Evolutionary conservation across 1,140 invertebrate genomes (phyloP).

Genomic region (Zaprionus tsacasi): DNA sequence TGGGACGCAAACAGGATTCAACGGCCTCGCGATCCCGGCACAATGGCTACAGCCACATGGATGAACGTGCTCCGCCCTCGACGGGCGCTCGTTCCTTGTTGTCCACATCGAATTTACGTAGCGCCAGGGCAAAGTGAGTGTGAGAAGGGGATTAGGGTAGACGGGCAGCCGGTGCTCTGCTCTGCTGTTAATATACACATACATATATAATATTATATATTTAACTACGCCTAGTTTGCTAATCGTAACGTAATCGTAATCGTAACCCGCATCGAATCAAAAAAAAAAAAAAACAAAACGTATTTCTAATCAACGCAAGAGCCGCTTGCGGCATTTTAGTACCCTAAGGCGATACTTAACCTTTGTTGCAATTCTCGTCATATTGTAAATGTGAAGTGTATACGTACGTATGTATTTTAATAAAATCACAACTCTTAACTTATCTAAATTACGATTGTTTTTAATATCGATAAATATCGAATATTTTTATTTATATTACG

Average conservation of each 20-base stretch:
- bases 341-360: constrained; percentile 50
- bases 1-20: constrained; percentile 55
- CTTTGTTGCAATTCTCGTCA: constrained; percentile 82
- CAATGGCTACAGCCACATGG: constrained; percentile 65
- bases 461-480: no score
- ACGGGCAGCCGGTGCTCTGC: constrained; percentile 36
- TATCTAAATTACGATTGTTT: constrained; percentile 11
- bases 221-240: constrained; percentile 60
- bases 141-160: neutral
- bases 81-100: constrained; percentile 52
- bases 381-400: constrained; percentile 79
- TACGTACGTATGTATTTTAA: constrained; percentile 71
- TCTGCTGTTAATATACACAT: constrained; percentile 45
- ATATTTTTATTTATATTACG: constrained; percentile 34
- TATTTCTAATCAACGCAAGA: constrained; percentile 67
- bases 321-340: constrained; percentile 5
- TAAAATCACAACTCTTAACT: constrained; percentile 75
- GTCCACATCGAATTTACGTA: constrained; percentile 78
- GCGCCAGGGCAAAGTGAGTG: constrained; percentile 64
- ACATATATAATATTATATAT: constrained; percentile 22
- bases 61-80: constrained; percentile 66
- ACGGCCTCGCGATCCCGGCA: constrained; percentile 34
- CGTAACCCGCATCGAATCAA: constrained; percentile 60
- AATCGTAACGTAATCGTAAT: constrained; percentile 56
- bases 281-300: constrained; percentile 36